phyloP scores from a whole-genome alignment of 2,888 invertebrate genomes.

The Morpho deidamia region DNA sequence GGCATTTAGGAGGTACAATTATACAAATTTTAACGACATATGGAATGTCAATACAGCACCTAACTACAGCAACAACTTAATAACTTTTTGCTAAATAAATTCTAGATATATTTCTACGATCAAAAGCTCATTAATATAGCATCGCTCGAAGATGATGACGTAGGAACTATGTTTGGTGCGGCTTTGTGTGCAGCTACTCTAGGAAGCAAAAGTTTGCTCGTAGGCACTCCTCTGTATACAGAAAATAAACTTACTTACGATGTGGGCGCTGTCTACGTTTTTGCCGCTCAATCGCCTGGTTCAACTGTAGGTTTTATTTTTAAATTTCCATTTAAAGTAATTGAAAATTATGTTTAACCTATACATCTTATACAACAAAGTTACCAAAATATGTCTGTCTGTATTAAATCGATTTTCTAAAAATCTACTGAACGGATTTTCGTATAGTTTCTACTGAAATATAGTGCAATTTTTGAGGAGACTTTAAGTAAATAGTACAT shows the following conservation, averaged over 20 bases:
- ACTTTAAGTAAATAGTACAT: too few species aligned
- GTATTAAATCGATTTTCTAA: too few species aligned
- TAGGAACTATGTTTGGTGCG: slow-evolving; percentile 81
- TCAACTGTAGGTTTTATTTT: slow-evolving; percentile 20
- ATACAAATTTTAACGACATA: too few species aligned
- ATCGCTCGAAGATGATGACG: slow-evolving; percentile 14
- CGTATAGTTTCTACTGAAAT: too few species aligned
- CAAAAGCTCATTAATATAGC: neutral
- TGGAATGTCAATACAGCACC: too few species aligned
- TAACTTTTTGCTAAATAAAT: neutral
- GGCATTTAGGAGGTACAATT: too few species aligned
- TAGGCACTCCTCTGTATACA: slow-evolving; percentile 77
- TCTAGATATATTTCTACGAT: slow-evolving; percentile 30
- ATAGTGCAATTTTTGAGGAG: too few species aligned
- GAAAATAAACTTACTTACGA: slow-evolving; percentile 42
- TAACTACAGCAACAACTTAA: neutral
- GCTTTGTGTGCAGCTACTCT: slow-evolving; percentile 65
- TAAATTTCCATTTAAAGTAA: too few species aligned
- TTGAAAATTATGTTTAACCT: too few species aligned
- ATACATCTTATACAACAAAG: too few species aligned
- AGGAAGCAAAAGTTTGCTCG: slow-evolving; percentile 69
- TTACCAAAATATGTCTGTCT: too few species aligned
- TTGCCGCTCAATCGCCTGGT: slow-evolving; percentile 25
- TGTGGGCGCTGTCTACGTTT: slow-evolving; percentile 78
- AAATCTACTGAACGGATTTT: too few species aligned